These are phyloP conservation scores for Leptinotarsa juncta DNA, from an alignment of 2,888 invertebrate genomes.

Conservation along the genomic window DNA sequence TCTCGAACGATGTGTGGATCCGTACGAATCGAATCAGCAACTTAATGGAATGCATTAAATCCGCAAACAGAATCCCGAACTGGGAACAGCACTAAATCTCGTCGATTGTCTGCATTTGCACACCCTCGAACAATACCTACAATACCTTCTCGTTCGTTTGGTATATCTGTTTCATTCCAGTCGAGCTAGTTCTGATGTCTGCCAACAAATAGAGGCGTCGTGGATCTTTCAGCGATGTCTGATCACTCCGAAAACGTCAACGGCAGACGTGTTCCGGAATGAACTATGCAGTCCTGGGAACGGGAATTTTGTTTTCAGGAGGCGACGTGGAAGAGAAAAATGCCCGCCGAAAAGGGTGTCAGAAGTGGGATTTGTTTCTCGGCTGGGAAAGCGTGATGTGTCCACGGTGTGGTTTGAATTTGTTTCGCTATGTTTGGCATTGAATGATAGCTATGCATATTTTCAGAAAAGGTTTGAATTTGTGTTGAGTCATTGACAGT, in stretches of 20 bases:
- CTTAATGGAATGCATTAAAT: conserved; percentile 31
- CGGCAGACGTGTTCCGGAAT: conserved; percentile 18
- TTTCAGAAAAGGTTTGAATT: too few relatives aligned
- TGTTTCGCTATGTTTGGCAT: background rate
- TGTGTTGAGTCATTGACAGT: too few relatives aligned
- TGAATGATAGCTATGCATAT: background rate
- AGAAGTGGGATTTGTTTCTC: conserved; percentile 1
- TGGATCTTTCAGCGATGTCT: conserved; percentile 8
- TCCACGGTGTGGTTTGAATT: background rate
- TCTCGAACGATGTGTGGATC: background rate
- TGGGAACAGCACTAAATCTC: conserved; percentile 30
- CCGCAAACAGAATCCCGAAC: conserved; percentile 34
- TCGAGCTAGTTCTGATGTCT: conserved; percentile 15
- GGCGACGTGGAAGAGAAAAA: conserved; percentile 7
- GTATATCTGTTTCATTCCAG: conserved; percentile 16
- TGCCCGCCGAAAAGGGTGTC: conserved; percentile 6
- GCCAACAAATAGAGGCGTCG: conserved; percentile 3
- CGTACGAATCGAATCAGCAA: background rate
- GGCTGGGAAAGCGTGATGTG: background rate
- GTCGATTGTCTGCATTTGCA: conserved; percentile 30
- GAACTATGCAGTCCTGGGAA: conserved; percentile 14
- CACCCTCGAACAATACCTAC: conserved; percentile 13
- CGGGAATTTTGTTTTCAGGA: conserved; percentile 18
- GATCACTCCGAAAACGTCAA: conserved; percentile 21
- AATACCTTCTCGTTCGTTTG: conserved; percentile 4